A percentile compares a stretch with the other conserved stretches of the same genome.
These are phyloP conservation scores for Diarsia rubi DNA, from an alignment of 2,888 invertebrate species.

Conservation along the genomic window DNA sequence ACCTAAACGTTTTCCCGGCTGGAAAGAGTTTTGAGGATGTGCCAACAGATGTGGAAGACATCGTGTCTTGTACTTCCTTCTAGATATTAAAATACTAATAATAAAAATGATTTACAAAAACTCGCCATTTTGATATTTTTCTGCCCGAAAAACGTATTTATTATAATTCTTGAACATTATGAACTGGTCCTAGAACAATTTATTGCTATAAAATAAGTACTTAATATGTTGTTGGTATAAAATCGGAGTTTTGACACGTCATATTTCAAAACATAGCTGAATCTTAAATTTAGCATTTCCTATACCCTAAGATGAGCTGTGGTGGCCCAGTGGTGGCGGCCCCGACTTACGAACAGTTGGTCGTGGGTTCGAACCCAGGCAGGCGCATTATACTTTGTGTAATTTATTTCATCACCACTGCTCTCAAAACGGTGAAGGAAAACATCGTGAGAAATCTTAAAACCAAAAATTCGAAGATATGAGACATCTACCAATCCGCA, in stretches of 20 bases:
- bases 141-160: background rate
- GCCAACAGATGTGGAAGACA: conserved; percentile 72
- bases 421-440: too few relatives aligned
- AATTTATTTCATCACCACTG: too few relatives aligned
- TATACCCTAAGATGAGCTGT: too few relatives aligned
- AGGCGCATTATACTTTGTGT: too few relatives aligned
- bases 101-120: background rate
- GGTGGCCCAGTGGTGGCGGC: too few relatives aligned
- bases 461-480: too few relatives aligned
- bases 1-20: conserved; percentile 59
- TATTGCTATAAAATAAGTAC: background rate
- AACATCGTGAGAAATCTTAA: too few relatives aligned
- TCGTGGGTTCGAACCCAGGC: too few relatives aligned
- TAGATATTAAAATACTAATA: conserved; percentile 45
- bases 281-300: background rate
- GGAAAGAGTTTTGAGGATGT: conserved; percentile 60
- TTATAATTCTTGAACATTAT: background rate
- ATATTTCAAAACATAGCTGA: background rate
- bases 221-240: background rate
- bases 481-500: too few relatives aligned
- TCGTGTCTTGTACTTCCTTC: conserved; percentile 51
- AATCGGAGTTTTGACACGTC: background rate
- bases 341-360: too few relatives aligned
- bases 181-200: background rate
- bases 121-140: background rate